These are phyloP conservation scores for Cygnus atratus DNA, from an alignment of 2,113 vertebrate species.

Conservation along the genomic window DNA sequence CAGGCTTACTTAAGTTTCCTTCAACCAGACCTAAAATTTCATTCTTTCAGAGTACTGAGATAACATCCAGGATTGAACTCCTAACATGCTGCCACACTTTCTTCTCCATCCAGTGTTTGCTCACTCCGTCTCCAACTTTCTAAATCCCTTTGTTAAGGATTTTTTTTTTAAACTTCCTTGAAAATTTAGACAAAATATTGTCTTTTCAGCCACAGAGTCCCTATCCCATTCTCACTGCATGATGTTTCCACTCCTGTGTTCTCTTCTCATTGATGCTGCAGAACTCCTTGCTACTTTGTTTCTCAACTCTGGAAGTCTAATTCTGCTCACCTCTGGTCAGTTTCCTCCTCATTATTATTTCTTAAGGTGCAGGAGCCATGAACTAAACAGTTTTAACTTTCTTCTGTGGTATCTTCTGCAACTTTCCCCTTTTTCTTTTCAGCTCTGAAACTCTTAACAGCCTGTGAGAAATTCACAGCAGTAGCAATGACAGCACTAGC, in stretches of 20 bases:
- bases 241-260: not conserved
- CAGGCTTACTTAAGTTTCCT: not conserved
- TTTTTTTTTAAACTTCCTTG: not conserved
- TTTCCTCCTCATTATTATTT: not conserved
- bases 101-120: not conserved
- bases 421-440: not conserved
- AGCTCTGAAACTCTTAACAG: not conserved
- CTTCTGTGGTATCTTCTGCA: not conserved
- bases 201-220: accelerated
- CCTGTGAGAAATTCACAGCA: constrained; percentile 22
- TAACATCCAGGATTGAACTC: not conserved
- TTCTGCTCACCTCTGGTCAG: not conserved
- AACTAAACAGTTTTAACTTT: not conserved
- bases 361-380: not conserved
- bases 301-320: not conserved
- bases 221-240: not conserved
- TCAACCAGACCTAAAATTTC: not conserved
- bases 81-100: not conserved
- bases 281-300: not conserved
- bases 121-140: not conserved
- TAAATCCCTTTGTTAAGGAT: not conserved
- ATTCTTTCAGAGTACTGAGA: not conserved
- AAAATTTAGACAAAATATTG: not conserved
- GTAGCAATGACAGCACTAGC: constrained; percentile 1
- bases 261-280: not conserved